Base-by-base conservation (phyloP, 2,113 vertebrate genomes). In the Equus quagga region DNA sequence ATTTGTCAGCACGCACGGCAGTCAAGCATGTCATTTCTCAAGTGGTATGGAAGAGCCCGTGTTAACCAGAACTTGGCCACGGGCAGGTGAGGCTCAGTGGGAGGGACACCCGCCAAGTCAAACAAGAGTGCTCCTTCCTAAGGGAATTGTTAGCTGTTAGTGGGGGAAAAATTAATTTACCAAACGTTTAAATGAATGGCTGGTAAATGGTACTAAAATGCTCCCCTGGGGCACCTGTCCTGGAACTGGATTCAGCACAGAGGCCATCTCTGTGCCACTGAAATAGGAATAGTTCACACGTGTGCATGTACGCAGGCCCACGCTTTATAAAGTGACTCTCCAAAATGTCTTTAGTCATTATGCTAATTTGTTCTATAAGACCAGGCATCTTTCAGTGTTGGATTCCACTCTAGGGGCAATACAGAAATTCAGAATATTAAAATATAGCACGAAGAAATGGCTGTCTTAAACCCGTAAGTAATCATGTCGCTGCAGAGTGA, bases 1-100 rank as follows among this genome's bases (percentile, higher is more conserved):
- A 99, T 98, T 99, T 99, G 98, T 99, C 99, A 98, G 97, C 98
- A 98, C 97, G 97, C 92, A 62, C 90, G 81, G 96, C 58, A 93
- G 97, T 54, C 28, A 44, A 97, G 82, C 93, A 82, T 60, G 97
- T 84, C 97, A 21, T 81, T 95, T 79, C 65, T 56, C 65, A 97
- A 96, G 96, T 33, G 26, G 28, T 26, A 56, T 76, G 94, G 80
- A 21, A 54, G 95, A 93, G 73, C 85, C 92, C 94, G 33, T 80
- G 72, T 28, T 79, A 95, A 44, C 86, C 85, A 62, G 1, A n/a
- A 78, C 44, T 72, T 86, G 93, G 86, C 75, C 70, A 91, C 51
- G 67, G 73, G 82, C 85, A 81, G 62, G 28, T 2, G 23, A 82
- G 41, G 67, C 67, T 11, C 49, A 41, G 28, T 44, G 85, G 54